Percentiles rank a stretch among this genome's conserved stretches.
phyloP scores from a whole-genome alignment of 2,888 invertebrate species.

The Mythimna loreyi region DNA sequence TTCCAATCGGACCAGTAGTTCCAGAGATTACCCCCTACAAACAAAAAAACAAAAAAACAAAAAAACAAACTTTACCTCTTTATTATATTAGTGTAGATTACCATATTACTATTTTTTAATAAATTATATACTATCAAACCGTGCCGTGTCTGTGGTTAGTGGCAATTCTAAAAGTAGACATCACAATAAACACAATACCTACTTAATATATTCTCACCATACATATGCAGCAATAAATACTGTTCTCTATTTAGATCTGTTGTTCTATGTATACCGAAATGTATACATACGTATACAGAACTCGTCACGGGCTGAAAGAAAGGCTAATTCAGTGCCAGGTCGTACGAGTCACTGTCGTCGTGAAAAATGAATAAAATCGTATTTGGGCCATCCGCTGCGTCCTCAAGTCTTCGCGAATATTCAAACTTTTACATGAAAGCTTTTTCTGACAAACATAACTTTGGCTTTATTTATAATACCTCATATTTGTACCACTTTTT shows the following conservation, averaged over 20 bases:
- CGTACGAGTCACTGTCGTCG: slow-evolving; percentile 86
- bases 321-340: slow-evolving; percentile 85
- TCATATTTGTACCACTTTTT: slow-evolving; percentile 19
- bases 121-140: background rate
- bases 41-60: too few species aligned
- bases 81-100: too few species aligned
- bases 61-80: too few species aligned
- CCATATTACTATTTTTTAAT: background rate
- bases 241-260: slow-evolving; percentile 12
- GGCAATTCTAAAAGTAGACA: background rate
- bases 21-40: too few species aligned
- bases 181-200: background rate
- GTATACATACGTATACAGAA: slow-evolving; percentile 41
- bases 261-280: slow-evolving; percentile 29
- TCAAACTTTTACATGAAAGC: slow-evolving; percentile 64
- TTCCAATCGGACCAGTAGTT: too few species aligned
- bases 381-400: slow-evolving; percentile 82
- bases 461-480: slow-evolving; percentile 29
- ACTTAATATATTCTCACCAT: slow-evolving; percentile 8
- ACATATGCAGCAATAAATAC: slow-evolving; percentile 30
- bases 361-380: slow-evolving; percentile 89
- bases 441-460: slow-evolving; percentile 38
- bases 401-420: slow-evolving; percentile 74
- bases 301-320: slow-evolving; percentile 80
- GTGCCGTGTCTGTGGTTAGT: background rate